Percentiles rank a stretch among this genome's conserved stretches.
phyloP scores from a whole-genome alignment of 2,113 vertebrate species.

The Edolisoma coerulescens region DNA sequence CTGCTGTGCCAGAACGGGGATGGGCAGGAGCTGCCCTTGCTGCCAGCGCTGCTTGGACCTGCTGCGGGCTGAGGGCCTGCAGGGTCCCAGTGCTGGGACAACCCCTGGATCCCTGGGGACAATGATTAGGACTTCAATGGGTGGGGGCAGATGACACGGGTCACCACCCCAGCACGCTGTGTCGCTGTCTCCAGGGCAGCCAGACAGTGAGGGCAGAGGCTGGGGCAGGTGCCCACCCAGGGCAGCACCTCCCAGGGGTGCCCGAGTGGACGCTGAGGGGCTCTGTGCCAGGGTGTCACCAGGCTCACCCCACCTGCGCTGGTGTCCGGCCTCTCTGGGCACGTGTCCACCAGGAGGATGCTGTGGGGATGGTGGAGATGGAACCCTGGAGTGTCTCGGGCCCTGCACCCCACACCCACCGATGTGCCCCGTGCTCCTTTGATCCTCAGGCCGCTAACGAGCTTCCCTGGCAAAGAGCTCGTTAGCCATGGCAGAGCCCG shows the following conservation, averaged over 20 bases:
- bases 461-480: background rate
- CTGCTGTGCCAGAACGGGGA: background rate
- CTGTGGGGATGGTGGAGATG: background rate
- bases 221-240: background rate
- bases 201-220: background rate
- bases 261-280: background rate
- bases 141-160: fast-evolving
- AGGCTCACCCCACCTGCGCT: background rate
- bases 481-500: fast-evolving
- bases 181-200: background rate
- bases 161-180: background rate
- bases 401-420: background rate
- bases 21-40: background rate
- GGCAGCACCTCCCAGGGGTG: background rate
- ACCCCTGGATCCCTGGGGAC: background rate
- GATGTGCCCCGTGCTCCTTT: background rate
- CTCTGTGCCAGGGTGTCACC: no score
- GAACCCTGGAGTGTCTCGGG: background rate
- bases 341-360: fast-evolving
- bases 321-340: fast-evolving
- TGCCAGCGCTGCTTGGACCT: background rate
- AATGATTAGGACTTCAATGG: background rate
- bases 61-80: background rate
- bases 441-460: background rate
- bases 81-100: fast-evolving